Conservation (phyloP, 1,140 invertebrate species). For the Bombus picipes region DNA sequence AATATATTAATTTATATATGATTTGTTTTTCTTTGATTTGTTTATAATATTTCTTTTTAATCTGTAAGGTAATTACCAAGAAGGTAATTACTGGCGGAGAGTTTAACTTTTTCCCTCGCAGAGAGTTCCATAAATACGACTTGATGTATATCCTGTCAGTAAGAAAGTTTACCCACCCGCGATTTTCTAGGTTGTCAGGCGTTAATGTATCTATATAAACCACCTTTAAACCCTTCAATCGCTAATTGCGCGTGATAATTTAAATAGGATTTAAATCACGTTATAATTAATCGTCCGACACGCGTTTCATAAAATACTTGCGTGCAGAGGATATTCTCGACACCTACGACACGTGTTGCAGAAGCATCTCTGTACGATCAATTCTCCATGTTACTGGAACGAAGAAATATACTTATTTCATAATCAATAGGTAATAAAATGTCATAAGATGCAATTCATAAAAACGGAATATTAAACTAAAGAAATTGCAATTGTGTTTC, state of each 20-base stretch:
- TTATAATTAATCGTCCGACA: conserved; percentile 49
- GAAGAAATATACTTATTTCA: background rate
- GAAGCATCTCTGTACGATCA: background rate
- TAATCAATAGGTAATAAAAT: background rate
- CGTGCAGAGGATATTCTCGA: conserved; percentile 14
- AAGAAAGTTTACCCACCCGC: conserved; percentile 56
- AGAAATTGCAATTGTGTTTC: background rate
- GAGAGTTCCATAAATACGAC: conserved; percentile 51
- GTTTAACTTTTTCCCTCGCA: conserved; percentile 28
- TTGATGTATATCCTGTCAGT: conserved; percentile 37
- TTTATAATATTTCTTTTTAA: background rate
- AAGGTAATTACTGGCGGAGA: background rate
- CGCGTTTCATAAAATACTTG: conserved; percentile 33
- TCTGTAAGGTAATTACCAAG: background rate
- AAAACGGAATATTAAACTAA: too few species aligned
- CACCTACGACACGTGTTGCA: background rate
- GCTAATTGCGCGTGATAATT: conserved; percentile 54
- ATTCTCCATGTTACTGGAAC: background rate
- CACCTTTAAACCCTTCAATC: conserved; percentile 49
- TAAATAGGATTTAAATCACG: conserved; percentile 45
- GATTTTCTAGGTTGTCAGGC: conserved; percentile 46
- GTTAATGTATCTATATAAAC: conserved; percentile 49
- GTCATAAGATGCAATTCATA: background rate
- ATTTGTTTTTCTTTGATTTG: background rate
- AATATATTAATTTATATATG: background rate